Conservation (phyloP, 2,888 invertebrate species). For the Epiperipatus broadwayi region DNA sequence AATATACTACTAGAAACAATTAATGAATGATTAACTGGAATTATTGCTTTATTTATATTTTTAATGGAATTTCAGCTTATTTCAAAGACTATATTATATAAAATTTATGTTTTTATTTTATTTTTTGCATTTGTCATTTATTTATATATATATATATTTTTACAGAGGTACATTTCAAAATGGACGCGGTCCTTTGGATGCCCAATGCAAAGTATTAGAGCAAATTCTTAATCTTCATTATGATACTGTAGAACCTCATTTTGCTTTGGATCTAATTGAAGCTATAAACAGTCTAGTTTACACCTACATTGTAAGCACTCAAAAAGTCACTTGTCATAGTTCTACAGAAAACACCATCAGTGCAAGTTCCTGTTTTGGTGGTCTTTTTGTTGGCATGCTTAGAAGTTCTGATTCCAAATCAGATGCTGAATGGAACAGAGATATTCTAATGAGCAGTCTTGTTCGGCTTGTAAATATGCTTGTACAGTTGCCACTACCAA, state of each 20-base stretch:
- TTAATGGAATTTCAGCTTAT: no score
- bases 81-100: no score
- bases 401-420: slow-evolving; percentile 39
- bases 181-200: slow-evolving; percentile 42
- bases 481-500: slow-evolving; percentile 20
- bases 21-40: no score
- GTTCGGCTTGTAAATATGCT: slow-evolving; percentile 24
- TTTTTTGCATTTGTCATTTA: neutral
- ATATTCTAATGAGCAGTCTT: slow-evolving; percentile 25
- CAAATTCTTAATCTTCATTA: slow-evolving; percentile 44
- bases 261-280: slow-evolving; percentile 51
- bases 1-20: no score
- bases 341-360: slow-evolving; percentile 30
- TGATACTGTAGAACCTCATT: slow-evolving; percentile 45
- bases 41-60: no score
- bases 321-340: slow-evolving; percentile 25
- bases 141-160: slow-evolving; percentile 12
- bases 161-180: slow-evolving; percentile 32
- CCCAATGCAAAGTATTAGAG: slow-evolving; percentile 49
- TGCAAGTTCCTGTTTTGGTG: slow-evolving; percentile 43
- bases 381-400: slow-evolving; percentile 51
- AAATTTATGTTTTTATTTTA: neutral
- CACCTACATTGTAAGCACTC: slow-evolving; percentile 24
- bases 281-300: slow-evolving; percentile 36
- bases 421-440: slow-evolving; percentile 20